Conservation (phyloP, 2,797 vertebrate genomes). For the Clarias platycephalus region DNA sequence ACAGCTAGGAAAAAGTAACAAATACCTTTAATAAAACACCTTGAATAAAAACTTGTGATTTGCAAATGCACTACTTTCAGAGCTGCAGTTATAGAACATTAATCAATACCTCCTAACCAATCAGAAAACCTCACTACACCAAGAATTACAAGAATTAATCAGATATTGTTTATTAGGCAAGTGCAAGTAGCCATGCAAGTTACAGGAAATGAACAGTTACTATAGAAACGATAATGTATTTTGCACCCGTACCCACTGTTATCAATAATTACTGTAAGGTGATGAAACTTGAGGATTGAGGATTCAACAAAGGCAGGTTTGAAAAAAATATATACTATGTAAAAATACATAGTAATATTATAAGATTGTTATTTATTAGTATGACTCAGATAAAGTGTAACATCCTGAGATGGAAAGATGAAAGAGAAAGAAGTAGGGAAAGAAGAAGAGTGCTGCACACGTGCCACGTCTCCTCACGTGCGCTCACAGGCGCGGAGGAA, state of each 20-base stretch:
- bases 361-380: background rate
- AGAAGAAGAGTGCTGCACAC: conserved; percentile 22
- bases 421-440: background rate
- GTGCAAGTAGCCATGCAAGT: background rate
- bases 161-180: background rate
- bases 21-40: background rate
- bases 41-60: background rate
- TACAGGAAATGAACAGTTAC: background rate
- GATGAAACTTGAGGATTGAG: background rate
- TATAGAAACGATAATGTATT: background rate
- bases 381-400: too few species aligned
- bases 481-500: conserved; percentile 28
- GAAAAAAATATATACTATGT: background rate
- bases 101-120: background rate
- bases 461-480: conserved; percentile 37
- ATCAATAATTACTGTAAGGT: background rate
- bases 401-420: background rate
- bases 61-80: background rate
- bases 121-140: background rate
- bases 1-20: too few species aligned
- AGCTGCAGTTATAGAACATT: background rate
- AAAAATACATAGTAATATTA: background rate
- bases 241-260: background rate
- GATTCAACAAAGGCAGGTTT: background rate
- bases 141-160: background rate